Evolutionary conservation across 2,113 vertebrate species (phyloP).

Genomic region (Scatophagus argus): DNA sequence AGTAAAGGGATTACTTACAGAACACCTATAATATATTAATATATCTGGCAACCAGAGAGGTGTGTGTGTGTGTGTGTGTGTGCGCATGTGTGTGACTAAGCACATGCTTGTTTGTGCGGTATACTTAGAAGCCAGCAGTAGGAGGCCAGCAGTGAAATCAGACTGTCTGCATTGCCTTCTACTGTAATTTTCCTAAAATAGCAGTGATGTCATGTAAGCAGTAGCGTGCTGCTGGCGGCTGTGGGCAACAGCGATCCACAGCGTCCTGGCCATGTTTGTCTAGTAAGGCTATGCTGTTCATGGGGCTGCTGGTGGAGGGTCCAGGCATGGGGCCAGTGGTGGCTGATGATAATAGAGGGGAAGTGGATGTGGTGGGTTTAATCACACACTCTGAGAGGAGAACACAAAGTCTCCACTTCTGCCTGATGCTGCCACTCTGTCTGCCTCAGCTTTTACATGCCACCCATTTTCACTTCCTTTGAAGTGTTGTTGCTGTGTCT

Average conservation of each 20-base stretch:
- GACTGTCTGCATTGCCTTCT: constrained; percentile 74
- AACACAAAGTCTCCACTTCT: constrained; percentile 38
- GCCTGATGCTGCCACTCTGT: no score
- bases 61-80: constrained; percentile 45
- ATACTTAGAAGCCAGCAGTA: constrained; percentile 53
- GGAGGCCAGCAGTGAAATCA: constrained; percentile 68
- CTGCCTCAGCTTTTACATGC: constrained; percentile 4
- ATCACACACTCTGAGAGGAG: constrained; percentile 54
- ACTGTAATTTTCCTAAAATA: constrained; percentile 79
- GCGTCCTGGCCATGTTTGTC: constrained; percentile 64
- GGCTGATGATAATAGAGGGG: constrained; percentile 70
- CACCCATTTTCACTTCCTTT: constrained; percentile 4
- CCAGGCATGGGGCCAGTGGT: constrained; percentile 45
- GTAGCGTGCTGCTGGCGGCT: constrained; percentile 54
- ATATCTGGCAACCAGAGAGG: constrained; percentile 62
- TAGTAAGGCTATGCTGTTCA: constrained; percentile 68
- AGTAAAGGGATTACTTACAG: constrained; percentile 67
- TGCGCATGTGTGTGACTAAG: constrained; percentile 32
- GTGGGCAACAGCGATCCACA: constrained; percentile 50
- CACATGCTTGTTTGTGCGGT: constrained; percentile 56
- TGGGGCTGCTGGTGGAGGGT: constrained; percentile 50
- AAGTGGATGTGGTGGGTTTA: constrained; percentile 77
- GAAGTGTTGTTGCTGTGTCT: not conserved
- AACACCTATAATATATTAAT: constrained; percentile 74
- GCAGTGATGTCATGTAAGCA: constrained; percentile 78